Base-by-base conservation (phyloP, 64 coral and sea anemone species). In the Actinia tenebrosa region DNA sequence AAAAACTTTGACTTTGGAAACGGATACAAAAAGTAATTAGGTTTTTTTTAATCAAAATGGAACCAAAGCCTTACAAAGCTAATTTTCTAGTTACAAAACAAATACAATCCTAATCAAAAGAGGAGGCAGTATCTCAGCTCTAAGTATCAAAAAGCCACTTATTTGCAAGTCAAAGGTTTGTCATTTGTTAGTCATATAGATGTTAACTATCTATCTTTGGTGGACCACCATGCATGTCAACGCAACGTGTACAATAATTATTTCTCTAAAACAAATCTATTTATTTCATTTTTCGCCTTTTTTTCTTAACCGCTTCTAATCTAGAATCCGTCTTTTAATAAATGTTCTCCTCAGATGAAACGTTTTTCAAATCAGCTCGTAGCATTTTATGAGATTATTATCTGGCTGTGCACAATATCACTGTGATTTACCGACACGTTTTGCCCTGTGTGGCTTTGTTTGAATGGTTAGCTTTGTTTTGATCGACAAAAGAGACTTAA, bases 331-430 rank as follows among this genome's bases (percentile, higher is more conserved):
- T 16, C 5, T 66, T 66, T 66, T 66, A 66, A 66, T 66, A 66
- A n/a, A 66, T 66, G 4, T 66, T 66, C 19, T 23, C n/a, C 63
- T n/a, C 7, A 1, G 63, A 66, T n/a, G 22, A 66, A 66, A 66
- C 20, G 63, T 66, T 66, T 66, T 20, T 10, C 0, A 23, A 66
- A 66, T 66, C 63, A 66, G 19, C 20, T 66, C 22, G n/a, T 3
- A 66, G 63, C 63, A 66, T 66, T 66, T 66, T 66, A n/a, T 66
- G 10, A 66, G 63, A 66, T 66, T n/a, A 66, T 66, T 66, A 66
- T 66, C 69, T 27, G 0, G 11, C 56, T 14, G 25, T 25, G 25
- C 22, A 30, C 69, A 75, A 27, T 42, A 75, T 66, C n/a, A 30
- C 26, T 42, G 2, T 69, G 69, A 75, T 42, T 75, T 75, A 43